These are phyloP conservation scores for Agrilus planipennis DNA, from an alignment of 1,140 invertebrate genomes.

Conservation along the genomic window DNA sequence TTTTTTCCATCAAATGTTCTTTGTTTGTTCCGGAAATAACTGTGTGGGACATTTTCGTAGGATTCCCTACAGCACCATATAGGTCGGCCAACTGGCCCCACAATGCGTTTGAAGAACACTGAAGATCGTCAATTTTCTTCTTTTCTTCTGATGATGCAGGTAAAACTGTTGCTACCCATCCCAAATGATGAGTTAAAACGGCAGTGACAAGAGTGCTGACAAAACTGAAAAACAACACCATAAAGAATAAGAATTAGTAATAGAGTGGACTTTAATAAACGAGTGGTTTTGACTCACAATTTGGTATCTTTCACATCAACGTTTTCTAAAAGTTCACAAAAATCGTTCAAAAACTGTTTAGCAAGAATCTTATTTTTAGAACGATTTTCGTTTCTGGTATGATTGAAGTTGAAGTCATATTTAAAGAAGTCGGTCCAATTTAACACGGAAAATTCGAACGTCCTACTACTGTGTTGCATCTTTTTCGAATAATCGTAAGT, in stretches of 20 bases:
- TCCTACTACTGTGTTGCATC: background rate
- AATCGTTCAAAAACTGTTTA: conserved; percentile 43
- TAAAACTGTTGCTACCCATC: conserved; percentile 73
- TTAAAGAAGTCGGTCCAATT: too few relatives aligned
- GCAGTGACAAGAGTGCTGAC: conserved; percentile 78
- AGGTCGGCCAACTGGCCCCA: conserved; percentile 79
- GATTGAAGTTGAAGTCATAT: too few relatives aligned
- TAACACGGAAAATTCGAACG: too few relatives aligned
- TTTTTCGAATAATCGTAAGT: conserved; percentile 6
- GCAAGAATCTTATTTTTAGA: conserved; percentile 17
- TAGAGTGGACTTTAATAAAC: too few relatives aligned
- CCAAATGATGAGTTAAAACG: conserved; percentile 77
- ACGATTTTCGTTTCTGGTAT: conserved; percentile 6
- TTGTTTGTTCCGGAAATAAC: conserved; percentile 63
- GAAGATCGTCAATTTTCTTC: conserved; percentile 21
- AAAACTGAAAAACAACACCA: conserved; percentile 53
- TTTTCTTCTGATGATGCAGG: conserved; percentile 18
- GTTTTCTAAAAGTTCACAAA: conserved; percentile 44
- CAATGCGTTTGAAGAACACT: conserved; percentile 61
- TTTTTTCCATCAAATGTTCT: conserved; percentile 48
- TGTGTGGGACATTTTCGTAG: conserved; percentile 61
- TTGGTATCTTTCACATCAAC: conserved; percentile 69
- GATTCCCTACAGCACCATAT: conserved; percentile 69
- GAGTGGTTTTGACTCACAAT: too few relatives aligned
- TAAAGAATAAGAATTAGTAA: background rate